A percentile compares a stretch with the other conserved stretches of the same genome.
These are phyloP conservation scores for Cantharis nigra DNA, from an alignment of 2,888 invertebrate species.

Conservation along the genomic window DNA sequence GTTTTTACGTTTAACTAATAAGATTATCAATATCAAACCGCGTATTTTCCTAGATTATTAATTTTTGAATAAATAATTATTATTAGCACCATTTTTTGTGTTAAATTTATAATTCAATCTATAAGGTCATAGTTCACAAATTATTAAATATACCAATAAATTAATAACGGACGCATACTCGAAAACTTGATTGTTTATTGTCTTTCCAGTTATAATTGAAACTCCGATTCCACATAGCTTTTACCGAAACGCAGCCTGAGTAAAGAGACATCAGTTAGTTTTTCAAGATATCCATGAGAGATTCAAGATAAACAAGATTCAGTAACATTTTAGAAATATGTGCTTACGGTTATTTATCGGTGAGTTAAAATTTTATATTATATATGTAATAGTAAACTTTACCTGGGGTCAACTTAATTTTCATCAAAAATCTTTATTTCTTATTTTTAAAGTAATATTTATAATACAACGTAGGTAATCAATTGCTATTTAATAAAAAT, in stretches of 20 bases:
- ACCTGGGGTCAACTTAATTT: neutral
- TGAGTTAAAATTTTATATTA: neutral
- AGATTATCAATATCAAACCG: neutral
- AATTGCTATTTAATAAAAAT: neutral
- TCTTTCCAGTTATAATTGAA: neutral
- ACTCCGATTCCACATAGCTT: slow-evolving; percentile 14
- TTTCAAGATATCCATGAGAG: slow-evolving; percentile 6
- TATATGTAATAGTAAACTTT: neutral
- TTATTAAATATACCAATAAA: neutral
- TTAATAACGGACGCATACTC: neutral
- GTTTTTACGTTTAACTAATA: neutral
- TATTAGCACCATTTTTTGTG: neutral
- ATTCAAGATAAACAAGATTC: neutral
- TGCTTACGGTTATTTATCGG: neutral
- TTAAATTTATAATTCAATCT: neutral
- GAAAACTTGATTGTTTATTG: neutral
- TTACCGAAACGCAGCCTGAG: slow-evolving; percentile 13
- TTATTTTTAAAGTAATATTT: neutral
- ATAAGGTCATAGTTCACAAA: neutral
- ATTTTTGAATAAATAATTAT: neutral
- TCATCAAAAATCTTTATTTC: neutral
- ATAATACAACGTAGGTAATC: neutral
- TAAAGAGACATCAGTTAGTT: slow-evolving; percentile 8
- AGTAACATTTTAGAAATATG: neutral
- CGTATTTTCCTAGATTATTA: neutral